phyloP scores from a whole-genome alignment of 2,113 vertebrate species.

The Tenebrosternarchus preto region DNA sequence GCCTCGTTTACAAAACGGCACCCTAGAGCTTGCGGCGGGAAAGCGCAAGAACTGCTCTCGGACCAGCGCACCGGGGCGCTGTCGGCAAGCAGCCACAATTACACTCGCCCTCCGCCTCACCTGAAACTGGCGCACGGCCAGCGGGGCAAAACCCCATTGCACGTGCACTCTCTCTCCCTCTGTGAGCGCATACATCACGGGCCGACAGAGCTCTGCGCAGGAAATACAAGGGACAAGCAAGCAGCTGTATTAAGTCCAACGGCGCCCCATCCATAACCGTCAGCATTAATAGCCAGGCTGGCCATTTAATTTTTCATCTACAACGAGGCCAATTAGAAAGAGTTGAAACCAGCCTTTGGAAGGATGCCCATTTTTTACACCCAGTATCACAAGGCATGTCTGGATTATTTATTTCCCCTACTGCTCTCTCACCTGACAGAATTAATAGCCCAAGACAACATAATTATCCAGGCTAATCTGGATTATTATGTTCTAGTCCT shows the following conservation, averaged over 20 bases:
- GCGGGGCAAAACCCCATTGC: slow-evolving; percentile 65
- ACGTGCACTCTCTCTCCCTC: slow-evolving; percentile 63
- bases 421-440: slow-evolving; percentile 65
- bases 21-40: background rate
- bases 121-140: slow-evolving; percentile 68
- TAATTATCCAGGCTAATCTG: slow-evolving; percentile 75
- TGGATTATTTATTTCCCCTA: slow-evolving; percentile 67
- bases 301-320: slow-evolving; percentile 78
- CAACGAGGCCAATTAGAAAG: slow-evolving; percentile 76
- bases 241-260: slow-evolving; percentile 72
- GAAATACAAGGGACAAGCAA: slow-evolving; percentile 75
- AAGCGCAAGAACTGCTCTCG: slow-evolving; percentile 2
- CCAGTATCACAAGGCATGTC: slow-evolving; percentile 60
- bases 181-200: slow-evolving; percentile 69
- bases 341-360: slow-evolving; percentile 70
- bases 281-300: slow-evolving; percentile 71
- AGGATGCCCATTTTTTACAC: slow-evolving; percentile 71
- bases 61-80: slow-evolving; percentile 27
- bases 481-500: slow-evolving; percentile 68
- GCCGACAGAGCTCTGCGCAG: slow-evolving; percentile 68
- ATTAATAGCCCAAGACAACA: slow-evolving; percentile 71
- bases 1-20: slow-evolving; percentile 8
- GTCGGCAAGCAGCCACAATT: slow-evolving; percentile 41
- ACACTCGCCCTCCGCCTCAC: slow-evolving; percentile 38
- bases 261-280: slow-evolving; percentile 76